Evolutionary conservation across 1,140 invertebrate species (phyloP).

Genomic region (Dermatophagoides farinae): DNA sequence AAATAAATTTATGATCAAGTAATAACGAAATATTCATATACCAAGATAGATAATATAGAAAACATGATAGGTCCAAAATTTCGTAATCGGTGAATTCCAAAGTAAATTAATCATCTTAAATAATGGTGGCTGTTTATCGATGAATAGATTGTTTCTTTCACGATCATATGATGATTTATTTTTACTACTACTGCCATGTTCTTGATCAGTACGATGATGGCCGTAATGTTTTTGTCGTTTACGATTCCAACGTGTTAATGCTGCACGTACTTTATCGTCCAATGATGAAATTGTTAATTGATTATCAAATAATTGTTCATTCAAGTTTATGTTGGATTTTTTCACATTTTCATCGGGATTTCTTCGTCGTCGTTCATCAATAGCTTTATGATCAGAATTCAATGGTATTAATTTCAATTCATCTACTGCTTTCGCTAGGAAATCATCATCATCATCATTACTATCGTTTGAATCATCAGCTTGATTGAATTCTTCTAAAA

Average conservation of each 20-base stretch:
- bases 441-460: background rate
- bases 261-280: too few species aligned
- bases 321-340: too few species aligned
- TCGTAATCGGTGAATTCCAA: conserved; percentile 24
- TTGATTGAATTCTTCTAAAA: background rate
- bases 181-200: too few species aligned
- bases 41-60: conserved; percentile 27
- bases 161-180: conserved; percentile 12
- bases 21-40: background rate
- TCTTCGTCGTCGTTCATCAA: too few species aligned
- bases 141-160: conserved; percentile 12
- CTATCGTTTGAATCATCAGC: background rate
- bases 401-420: too few species aligned
- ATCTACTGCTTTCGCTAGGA: background rate
- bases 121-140: conserved; percentile 16
- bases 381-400: too few species aligned
- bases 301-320: too few species aligned
- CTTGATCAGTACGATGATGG: too few species aligned
- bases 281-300: too few species aligned
- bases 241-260: too few species aligned
- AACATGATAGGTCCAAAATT: conserved; percentile 24
- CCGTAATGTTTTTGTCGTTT: background rate
- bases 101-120: conserved; percentile 22
- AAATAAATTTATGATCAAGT: background rate
- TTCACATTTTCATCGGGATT: background rate